Evolutionary conservation across 2,888 invertebrate genomes (phyloP), one percentile per base, ranked within the genome.

Genomic region (Nemoura dubitans): DNA sequence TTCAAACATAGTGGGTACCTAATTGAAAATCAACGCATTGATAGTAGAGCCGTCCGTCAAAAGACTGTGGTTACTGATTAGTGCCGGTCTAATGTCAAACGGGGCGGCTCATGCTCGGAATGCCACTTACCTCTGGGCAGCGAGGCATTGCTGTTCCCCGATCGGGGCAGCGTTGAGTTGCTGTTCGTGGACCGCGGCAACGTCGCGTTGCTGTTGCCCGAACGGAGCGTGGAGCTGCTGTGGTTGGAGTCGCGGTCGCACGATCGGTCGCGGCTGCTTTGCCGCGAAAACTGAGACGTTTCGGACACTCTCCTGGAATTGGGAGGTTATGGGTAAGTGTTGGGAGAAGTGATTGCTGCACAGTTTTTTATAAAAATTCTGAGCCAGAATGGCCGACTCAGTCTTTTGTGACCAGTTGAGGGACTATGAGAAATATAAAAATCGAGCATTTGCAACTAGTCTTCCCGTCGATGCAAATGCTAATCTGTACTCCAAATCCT

Each of bases 71-170:
- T 59, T 59, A 59, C 59, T 59, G 3, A 21, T 59, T 59, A 59
- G 59, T 59, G 6, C 14, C 1, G 14, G 16, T 1, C 59, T 59
- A 59, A 14, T 59, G 1, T 21, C 16, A 21, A 59, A 21, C 59
- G 59, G 6, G 59, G 59, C 16, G 59, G 14, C n/a, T n/a, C n/a
- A 21, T 14, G 59, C 6, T 2, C 59, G 59, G 14, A 1, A 21
- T 7, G 78, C 76, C 26, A 78, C 78, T 78, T 3, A 78, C 78
- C 78, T 78, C 78, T 10, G 27, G 78, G 78, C 14, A 78, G 78
- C 78, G 78, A 27, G 3, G 78, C 28, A 5, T 25, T 27, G 27
- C 78, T 78, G n/a, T 78, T 78, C 21, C 21, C 28, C 26, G 78
- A 26, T 0, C 28, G 7, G 25, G 27, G 26, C 27, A 78, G 28